Base-by-base conservation (phyloP, 1,140 invertebrate genomes). In the Meteorus sp. region DNA sequence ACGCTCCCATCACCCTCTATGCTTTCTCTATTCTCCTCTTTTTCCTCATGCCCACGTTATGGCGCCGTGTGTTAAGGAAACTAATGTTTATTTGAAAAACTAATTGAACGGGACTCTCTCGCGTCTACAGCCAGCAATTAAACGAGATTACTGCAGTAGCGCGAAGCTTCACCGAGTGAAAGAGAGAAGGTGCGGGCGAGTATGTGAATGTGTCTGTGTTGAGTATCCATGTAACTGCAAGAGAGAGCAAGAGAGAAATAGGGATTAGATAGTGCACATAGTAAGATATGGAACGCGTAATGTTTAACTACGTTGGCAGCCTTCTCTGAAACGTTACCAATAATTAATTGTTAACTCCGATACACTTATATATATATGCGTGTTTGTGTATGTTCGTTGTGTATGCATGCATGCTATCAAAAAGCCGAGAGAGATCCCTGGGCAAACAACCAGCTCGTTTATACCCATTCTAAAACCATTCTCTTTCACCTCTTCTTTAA, bases 31-130 rank as follows among this genome's bases (percentile, higher is more conserved):
- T n/a, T n/a, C n/a, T n/a, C 43, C 13, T 13, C 29, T 25, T 13
- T 15, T 22, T 48, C 41, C 25, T 43, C 13, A 15, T 19, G 7
- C 56, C 53, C 66, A 68, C 70, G 76, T 79, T 79, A 79, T 78
- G 71, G 76, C 73, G 63, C 64, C 74, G 73, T 72, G 75, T 79
- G 77, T 80, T 80, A 80, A 79, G 75, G 78, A 79, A 80, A 80
- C 76, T 80, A 80, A 80, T 80, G 78, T 80, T 80, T 80, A 78
- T 79, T 79, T 79, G 77, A 79, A 79, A 80, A 78, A 80, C 77
- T 78, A 80, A 80, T 80, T 80, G 76, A 78, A 80, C 77, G 76
- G 74, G 76, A 78, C 75, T 76, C 75, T n/a, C n/a, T 71, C 73
- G 75, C 75, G 76, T 79, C 77, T 78, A 78, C 76, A 78, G 76